Conservation (phyloP, 2,888 invertebrate species). For the Spodoptera littoralis region DNA sequence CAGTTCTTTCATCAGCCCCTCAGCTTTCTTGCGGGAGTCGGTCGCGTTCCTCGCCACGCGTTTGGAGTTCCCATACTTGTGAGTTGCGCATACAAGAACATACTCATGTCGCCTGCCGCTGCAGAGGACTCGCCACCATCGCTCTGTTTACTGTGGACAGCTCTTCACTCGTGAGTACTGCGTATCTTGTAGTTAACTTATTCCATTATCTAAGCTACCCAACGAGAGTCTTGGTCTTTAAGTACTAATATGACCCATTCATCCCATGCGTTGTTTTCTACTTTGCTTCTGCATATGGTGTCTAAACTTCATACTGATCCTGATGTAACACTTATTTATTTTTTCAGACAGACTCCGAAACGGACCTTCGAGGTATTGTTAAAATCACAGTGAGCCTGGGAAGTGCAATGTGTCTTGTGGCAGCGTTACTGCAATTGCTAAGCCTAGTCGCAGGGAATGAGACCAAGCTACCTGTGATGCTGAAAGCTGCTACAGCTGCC, state of each 20-base stretch:
- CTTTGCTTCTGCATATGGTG: too few species aligned
- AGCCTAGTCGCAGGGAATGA: slow-evolving; percentile 71
- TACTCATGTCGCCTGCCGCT: slow-evolving; percentile 76
- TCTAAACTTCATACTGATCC: too few species aligned
- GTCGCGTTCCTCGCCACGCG: slow-evolving; percentile 81
- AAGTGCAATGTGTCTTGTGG: slow-evolving; percentile 80
- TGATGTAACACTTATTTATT: not conserved
- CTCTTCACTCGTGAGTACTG: slow-evolving; percentile 74
- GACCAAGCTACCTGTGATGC: slow-evolving; percentile 71
- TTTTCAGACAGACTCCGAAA: slow-evolving; percentile 79
- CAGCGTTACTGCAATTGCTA: slow-evolving; percentile 77
- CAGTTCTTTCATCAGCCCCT: slow-evolving; percentile 64
- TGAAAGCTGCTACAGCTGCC: slow-evolving; percentile 79
- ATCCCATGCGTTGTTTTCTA: too few species aligned
- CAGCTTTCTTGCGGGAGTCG: slow-evolving; percentile 81
- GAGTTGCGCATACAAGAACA: slow-evolving; percentile 79
- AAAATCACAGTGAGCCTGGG: slow-evolving; percentile 80
- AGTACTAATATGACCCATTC: too few species aligned
- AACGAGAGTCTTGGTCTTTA: too few species aligned
- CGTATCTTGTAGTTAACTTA: too few species aligned
- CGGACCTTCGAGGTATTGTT: slow-evolving; percentile 78
- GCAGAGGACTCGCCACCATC: slow-evolving; percentile 78
- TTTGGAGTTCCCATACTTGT: slow-evolving; percentile 81
- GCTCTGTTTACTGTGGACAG: slow-evolving; percentile 79
- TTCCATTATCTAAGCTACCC: too few species aligned